phyloP scores from a whole-genome alignment of 2,888 invertebrate genomes.

The Spialia ferax region DNA sequence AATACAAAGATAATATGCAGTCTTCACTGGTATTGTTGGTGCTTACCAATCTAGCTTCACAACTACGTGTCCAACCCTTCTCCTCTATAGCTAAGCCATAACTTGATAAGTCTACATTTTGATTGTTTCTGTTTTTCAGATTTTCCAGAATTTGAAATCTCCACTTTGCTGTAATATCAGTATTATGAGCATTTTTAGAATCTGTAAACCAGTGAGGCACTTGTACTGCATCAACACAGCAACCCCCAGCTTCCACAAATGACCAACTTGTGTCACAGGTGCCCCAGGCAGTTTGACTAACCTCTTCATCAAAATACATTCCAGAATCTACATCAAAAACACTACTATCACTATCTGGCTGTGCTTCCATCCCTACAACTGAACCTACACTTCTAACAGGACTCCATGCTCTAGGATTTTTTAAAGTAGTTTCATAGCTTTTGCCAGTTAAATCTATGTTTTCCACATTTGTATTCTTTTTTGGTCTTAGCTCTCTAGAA shows the following conservation, averaged over 20 bases:
- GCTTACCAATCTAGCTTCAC: constrained; percentile 90
- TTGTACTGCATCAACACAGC: constrained; percentile 90
- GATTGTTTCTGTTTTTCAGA: constrained; percentile 87
- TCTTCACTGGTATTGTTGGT: constrained; percentile 88
- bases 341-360: constrained; percentile 94
- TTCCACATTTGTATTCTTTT: constrained; percentile 69
- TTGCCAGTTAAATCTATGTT: constrained; percentile 87
- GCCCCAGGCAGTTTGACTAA: constrained; percentile 91
- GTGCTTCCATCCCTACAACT: constrained; percentile 94
- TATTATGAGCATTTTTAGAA: constrained; percentile 84
- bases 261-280: constrained; percentile 94
- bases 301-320: constrained; percentile 93
- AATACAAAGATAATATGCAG: constrained; percentile 93
- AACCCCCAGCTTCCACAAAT: constrained; percentile 93
- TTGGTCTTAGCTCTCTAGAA: constrained; percentile 64
- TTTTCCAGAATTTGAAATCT: constrained; percentile 90
- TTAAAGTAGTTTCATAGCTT: constrained; percentile 90
- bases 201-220: constrained; percentile 93
- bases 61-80: constrained; percentile 94
- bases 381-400: constrained; percentile 96
- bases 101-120: constrained; percentile 82
- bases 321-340: constrained; percentile 94
- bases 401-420: constrained; percentile 94
- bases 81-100: constrained; percentile 94
- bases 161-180: constrained; percentile 91